Base-by-base conservation (phyloP, 1,140 invertebrate genomes). In the Drosophila repleta region DNA sequence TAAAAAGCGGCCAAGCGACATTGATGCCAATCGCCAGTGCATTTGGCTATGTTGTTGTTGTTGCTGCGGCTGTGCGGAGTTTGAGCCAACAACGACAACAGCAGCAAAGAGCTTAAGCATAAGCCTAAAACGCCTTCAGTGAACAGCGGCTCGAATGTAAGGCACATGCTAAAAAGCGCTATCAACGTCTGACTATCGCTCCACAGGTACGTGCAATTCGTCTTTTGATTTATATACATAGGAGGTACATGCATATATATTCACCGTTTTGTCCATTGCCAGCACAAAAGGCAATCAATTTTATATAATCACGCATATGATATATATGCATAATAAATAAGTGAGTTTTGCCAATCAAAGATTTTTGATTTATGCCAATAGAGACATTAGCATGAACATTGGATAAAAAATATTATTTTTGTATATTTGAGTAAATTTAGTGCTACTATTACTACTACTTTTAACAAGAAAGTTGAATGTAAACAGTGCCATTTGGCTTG, bases 1-100 rank as follows among this genome's bases (percentile, higher is more conserved):
- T 39, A 76, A 88, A 85, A 87, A 87, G 83, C 82, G 58, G 75
- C 83, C 83, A 82, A 87, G 83, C 83, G 82, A 85, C 82, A 85
- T 85, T 85, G 82, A 87, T 82, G 82, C 75, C 75, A 82, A 87
- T 82, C 74, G 69, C 46, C 68, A 66, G 41, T 85, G 81, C 81
- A 85, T 74, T 64, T 69, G 55, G 64, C 61, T 74, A 66, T 60
- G 51, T 45, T 63, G 39, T 56, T 77, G 37, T 76, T 29, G 70
- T 70, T 82, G 74, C 58, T 66, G 68, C 29, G 6, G 29, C 66
- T 74, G 55, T 68, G 49, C 80, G 82, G 56, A 77, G 63, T 48
- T 51, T 74, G 58, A 13, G 17, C 61, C 41, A 45, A 37, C 24
- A 43, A 29, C 55, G 39, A 48, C 17, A 49, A 20, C 37, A 69